These are phyloP conservation scores for Pavo muticus DNA, from an alignment of 2,113 vertebrate species.

Conservation along the genomic window DNA sequence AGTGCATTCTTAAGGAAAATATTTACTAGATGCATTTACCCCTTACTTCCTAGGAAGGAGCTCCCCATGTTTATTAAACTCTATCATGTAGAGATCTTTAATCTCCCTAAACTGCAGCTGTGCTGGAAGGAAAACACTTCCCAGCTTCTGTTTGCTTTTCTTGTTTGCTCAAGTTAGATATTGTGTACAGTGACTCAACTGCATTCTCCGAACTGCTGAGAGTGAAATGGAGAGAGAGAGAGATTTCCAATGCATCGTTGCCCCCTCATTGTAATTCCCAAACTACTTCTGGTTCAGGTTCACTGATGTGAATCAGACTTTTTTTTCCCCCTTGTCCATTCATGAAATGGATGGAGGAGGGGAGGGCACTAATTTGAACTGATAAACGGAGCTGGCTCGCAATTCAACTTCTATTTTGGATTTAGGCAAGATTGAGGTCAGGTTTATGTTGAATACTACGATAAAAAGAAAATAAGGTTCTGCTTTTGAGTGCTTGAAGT, in stretches of 20 bases:
- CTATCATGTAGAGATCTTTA: background rate
- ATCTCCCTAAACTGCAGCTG: background rate
- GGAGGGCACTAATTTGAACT: background rate
- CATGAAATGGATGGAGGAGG: background rate
- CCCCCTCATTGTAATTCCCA: conserved; percentile 33
- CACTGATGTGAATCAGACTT: conserved; percentile 8
- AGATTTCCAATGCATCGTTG: conserved; percentile 30
- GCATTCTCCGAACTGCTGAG: background rate
- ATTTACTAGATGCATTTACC: background rate
- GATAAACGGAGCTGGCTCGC: background rate
- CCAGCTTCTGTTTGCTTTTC: background rate
- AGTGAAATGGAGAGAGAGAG: background rate
- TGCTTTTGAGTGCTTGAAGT: background rate
- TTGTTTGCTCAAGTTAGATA: conserved; percentile 31
- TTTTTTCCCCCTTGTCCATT: background rate
- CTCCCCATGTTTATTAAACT: background rate
- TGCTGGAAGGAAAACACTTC: background rate
- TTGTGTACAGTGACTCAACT: conserved; percentile 41
- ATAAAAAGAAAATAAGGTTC: background rate
- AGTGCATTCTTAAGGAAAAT: background rate
- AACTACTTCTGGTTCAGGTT: conserved; percentile 29
- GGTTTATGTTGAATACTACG: background rate
- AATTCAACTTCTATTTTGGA: background rate
- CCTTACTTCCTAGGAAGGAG: background rate
- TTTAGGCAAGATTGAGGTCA: background rate